Base-by-base conservation (phyloP, 2,888 invertebrate species). In the Teleogryllus oceanicus region DNA sequence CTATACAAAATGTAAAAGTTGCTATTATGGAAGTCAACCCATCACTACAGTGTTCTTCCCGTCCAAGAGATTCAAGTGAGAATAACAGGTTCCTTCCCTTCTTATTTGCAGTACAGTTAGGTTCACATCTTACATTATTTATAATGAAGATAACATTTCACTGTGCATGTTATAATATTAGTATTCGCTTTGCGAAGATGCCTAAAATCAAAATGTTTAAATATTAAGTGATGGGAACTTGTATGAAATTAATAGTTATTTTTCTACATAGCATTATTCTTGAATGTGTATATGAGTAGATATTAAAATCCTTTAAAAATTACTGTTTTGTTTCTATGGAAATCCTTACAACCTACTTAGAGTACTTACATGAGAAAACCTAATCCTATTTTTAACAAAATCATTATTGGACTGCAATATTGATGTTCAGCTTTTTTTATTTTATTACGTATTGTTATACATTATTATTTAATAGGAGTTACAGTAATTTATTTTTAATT, bases 1-100 rank as follows among this genome's bases (percentile, higher is more conserved):
- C n/a, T n/a, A 62, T 62, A n/a, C n/a, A 18, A 13, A 11, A 62
- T 37, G 37, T 37, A 37, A 37, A 37, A 37, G 37, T 62, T 62
- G n/a, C 62, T 62, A 62, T 62, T 62, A 62, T 16, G 62, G 10
- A 62, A 62, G 8, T 62, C 8, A 18, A 62, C n/a, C 62, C n/a
- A n/a, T 62, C 62, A 62, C 62, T 62, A n/a, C 62, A 62, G 62
- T 62, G 62, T 62, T 62, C 62, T 62, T 62, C 62, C 62, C 62
- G 62, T 16, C 62, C 62, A 62, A 18, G 62, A 62, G 62, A 62
- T 62, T 62, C 62, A n/a, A 13, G 13, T 62, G 16, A 62, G 62
- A 62, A 62, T 16, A 13, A 62, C 62, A 18, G 62, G 62, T 62
- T 62, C 62, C 62, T 62, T n/a, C 12, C 62, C 62, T 18, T n/a